Evolutionary conservation across 2,888 invertebrate genomes (phyloP), one percentile per base, ranked within the genome.

Genomic region (Drosophila vallismaia): DNA sequence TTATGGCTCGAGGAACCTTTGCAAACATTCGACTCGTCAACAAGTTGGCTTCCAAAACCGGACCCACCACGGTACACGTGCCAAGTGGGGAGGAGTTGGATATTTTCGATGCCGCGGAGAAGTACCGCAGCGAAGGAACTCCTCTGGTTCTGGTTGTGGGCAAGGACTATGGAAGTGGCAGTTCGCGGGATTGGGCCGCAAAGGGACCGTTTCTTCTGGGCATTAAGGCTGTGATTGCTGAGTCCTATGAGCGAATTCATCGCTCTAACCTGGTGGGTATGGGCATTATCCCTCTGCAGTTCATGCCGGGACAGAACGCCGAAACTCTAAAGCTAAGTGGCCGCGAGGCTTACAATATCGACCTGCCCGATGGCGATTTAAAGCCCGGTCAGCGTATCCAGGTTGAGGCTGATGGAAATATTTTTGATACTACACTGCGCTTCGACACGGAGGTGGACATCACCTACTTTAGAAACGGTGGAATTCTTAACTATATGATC

Each of bases 371-470:
- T 12, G 92, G 92, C 0, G 92, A 94, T 9, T 88, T 96, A 24
- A 94, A 93, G 72, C 97, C 98, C 0, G 95, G 96, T 0, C 96
- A 97, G 82, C 92, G 92, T n/a, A 92, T 97, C 12, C 93, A 93
- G 70, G 96, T 99, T 0, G 91, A 94, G 92, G 94, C 94, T 38
- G 93, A 94, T 88, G 95, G 94, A 0, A 93, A 92, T 29, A 92
- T 92, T 10, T 99, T 99, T 92, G 93, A 96, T 71, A 97, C 96
- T 0, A 93, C 95, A 48, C 93, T 95, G 0, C 94, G 99, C 9
- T 99, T 99, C 89, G 99, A 99, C 89, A 99, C 99, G 0, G 99
- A 99, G 90, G 98, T 99, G 2, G 99, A 99, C 90, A 92, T 99
- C 38, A 94, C 96, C 0, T 99, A 99, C 92, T 98, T 95, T 92